Evolutionary conservation across 92 coral and sea anemone genomes (phyloP).

Genomic region (Zoanthus sociatus): DNA sequence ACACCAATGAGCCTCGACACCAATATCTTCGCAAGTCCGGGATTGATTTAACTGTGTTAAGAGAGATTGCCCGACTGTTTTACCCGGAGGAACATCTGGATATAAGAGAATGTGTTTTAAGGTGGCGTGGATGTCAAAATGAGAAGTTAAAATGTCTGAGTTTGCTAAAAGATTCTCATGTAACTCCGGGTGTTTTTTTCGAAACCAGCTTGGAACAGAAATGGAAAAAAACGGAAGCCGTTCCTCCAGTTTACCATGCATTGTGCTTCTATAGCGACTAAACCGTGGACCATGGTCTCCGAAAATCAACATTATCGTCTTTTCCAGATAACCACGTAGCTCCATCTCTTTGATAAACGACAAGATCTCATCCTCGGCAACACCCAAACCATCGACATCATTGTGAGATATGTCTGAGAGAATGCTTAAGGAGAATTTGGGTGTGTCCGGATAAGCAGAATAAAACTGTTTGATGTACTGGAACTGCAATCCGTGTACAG

Average conservation of each 20-base stretch:
- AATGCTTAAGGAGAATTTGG: conserved; percentile 59
- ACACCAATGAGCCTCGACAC: conserved; percentile 70
- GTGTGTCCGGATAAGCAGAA: conserved; percentile 64
- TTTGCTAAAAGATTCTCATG: conserved; percentile 48
- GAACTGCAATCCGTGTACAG: conserved; percentile 63
- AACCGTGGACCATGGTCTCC: conserved; percentile 71
- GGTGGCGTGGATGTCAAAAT: conserved; percentile 72
- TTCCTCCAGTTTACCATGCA: conserved; percentile 73
- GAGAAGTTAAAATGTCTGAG: conserved; percentile 60
- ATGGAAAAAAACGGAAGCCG: conserved; percentile 67
- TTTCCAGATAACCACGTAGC: conserved; percentile 47
- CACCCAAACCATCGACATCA: conserved; percentile 53
- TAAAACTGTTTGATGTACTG: conserved; percentile 71
- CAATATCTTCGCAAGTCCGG: conserved; percentile 62
- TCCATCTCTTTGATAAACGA: conserved; percentile 51
- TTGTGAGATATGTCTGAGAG: conserved; percentile 60
- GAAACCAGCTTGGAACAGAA: conserved; percentile 65
- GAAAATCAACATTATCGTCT: conserved; percentile 53
- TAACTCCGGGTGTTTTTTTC: conserved; percentile 23
- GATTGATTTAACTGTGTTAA: conserved; percentile 36
- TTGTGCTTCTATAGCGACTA: conserved; percentile 61
- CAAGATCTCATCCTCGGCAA: conserved; percentile 58
- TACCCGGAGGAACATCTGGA: conserved; percentile 43
- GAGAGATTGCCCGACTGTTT: conserved; percentile 57
- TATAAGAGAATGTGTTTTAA: conserved; percentile 59